phyloP scores from a whole-genome alignment of 2,888 invertebrate genomes.

The Ichneumoninae sp. region DNA sequence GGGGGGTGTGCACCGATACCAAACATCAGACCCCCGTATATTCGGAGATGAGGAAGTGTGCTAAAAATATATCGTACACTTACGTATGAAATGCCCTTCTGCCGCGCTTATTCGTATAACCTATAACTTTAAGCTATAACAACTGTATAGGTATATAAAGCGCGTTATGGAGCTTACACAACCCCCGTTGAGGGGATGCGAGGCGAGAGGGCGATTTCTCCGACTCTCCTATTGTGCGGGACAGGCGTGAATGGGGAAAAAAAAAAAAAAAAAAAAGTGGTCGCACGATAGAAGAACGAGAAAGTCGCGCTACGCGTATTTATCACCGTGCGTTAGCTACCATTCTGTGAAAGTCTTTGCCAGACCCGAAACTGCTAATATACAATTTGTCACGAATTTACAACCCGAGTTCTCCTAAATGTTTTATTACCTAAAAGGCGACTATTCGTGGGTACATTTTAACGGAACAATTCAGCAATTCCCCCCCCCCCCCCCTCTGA shows the following conservation, averaged over 20 bases:
- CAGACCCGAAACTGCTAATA: constrained; percentile 7
- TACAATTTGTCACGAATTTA: constrained; percentile 28
- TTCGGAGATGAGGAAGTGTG: neutral
- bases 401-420: neutral
- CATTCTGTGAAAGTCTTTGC: constrained; percentile 17
- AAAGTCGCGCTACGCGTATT: constrained; percentile 36
- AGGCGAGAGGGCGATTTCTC: constrained; percentile 39
- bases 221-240: constrained; percentile 9
- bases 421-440: neutral
- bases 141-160: constrained; percentile 8
- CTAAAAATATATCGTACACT: constrained; percentile 11
- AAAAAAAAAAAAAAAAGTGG: neutral
- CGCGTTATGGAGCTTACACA: constrained; percentile 39
- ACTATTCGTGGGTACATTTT: neutral
- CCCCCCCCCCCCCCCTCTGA: neutral
- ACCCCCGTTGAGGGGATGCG: constrained; percentile 44
- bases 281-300: constrained; percentile 9
- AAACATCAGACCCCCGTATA: neutral
- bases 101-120: constrained; percentile 6
- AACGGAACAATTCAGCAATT: neutral
- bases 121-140: constrained; percentile 16
- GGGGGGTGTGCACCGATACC: constrained; percentile 8
- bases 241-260: constrained; percentile 24
- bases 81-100: constrained; percentile 6
- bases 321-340: constrained; percentile 35